Evolutionary conservation across 53 echinoderm and acorn worm species (phyloP), one percentile per base, ranked within the genome.

Genomic region (Crossaster papposus): DNA sequence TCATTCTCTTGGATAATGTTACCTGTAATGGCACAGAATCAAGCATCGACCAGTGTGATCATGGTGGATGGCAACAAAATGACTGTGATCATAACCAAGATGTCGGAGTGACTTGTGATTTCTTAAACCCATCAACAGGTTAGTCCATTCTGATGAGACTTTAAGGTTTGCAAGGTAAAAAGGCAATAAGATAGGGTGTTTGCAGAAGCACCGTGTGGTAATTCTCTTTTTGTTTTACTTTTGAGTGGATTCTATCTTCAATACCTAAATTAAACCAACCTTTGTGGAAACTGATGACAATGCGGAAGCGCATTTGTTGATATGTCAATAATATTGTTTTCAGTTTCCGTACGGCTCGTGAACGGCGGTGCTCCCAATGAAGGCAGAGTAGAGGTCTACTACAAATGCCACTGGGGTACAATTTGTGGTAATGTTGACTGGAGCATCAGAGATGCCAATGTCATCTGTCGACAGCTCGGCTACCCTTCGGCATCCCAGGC

Each of bases 391-490:
- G 77, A 77, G 18, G 37, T 77, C 28, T 30, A 70, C 70, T 70
- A 26, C 29, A 28, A 70, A 12, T 70, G 70, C 31, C 70, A 70
- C 29, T 77, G 36, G 77, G 77, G 77, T 29, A 77, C 77, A 77
- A 23, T 77, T 38, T 77, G 44, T 14, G 0, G 4, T 1, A 15
- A 36, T 33, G n/a, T n/a, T n/a, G 44, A 11, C 15, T 77, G 77
- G 77, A 6, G 15, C 44, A 77, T 77, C 23, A 33, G 53, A 31
- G 91, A 91, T 38, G 91, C 86, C 20, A 80, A 50, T 11, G 91
- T 91, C 30, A 80, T 86, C 80, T 91, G 91, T 24, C 53, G 72
- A n/a, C 72, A 79, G 52, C 86, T 91, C 4, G 91, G 91, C 53
- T 91, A 79, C 30, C 52, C 54, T 20, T 85, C 79, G 13, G 91